Base-by-base conservation (phyloP, 2,797 vertebrate species). In the Fistularia commersonii region DNA sequence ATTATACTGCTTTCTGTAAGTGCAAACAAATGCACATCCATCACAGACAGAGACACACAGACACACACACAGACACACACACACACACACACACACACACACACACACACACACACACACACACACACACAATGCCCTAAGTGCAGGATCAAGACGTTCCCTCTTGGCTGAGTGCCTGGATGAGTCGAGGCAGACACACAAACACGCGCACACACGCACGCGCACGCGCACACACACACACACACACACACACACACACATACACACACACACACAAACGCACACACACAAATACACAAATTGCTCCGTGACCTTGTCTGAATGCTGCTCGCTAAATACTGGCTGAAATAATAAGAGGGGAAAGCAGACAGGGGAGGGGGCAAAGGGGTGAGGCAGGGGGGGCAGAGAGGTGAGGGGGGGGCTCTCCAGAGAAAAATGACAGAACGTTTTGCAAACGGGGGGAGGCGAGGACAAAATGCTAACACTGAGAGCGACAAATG, bases 111-210 rank as follows among this genome's bases (percentile, higher is more conserved):
- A n/a, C n/a, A n/a, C n/a, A 45, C 49, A 44, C 54, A 45, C 37
- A 47, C 13, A 50, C 45, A 41, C 31, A 48, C 46, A 49, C 61
- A 56, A 31, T 53, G 67, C 66, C 76, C 74, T 76, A 72, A 79
- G 76, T 64, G 69, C 60, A 61, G 75, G 77, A 82, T 83, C 75
- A 72, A 77, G 77, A 78, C 65, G 61, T 82, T 72, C 64, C 77
- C 66, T 66, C 39, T 72, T 83, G 81, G 81, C 76, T 70, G 66
- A 71, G 76, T 64, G 79, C 78, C 81, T 69, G 65, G 69, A 69
- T 61, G 54, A 74, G 65, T 63, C 45, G 47, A 34, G 41, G 57
- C 58, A 50, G 47, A 56, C 33, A 31, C 35, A 45, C 41, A 49
- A 39, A 32, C 39, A 41, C 58, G 44, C 37, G 53, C 39, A 60